Evolutionary conservation across 2,888 invertebrate species (phyloP), one percentile per base, ranked within the genome.

Genomic region (Eupithecia tripunctaria): DNA sequence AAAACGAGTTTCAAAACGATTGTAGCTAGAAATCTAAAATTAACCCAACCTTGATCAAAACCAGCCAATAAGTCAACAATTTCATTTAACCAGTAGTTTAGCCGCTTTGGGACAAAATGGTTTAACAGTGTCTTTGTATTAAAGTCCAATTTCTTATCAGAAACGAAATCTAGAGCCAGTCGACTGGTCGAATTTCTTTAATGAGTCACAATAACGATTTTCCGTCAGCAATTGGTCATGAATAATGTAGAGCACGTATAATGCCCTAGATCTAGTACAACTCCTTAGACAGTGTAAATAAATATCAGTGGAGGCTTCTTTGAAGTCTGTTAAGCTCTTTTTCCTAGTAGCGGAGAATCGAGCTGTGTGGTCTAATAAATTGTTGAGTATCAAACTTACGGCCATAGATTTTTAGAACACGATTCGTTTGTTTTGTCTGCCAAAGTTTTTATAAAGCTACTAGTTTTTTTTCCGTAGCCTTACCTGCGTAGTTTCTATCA

Each of bases 181-280:
- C 72, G 70, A 71, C 64, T 82, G 83, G 84, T 88, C 82, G 82
- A 84, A 87, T 88, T 89, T 92, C 89, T 92, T 91, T 91, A 93
- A 94, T 93, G 94, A 93, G 89, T 92, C 93, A 93, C 86, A 36
- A 84, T 91, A 92, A 91, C 91, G 90, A 93, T 91, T 93, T 93
- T 91, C 88, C 87, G 88, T 91, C 90, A 90, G 89, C 89, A 89
- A 90, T 91, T 83, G 89, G 78, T 85, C 88, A 91, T 92, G 91
- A 93, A 92, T 93, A 91, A 93, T 93, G 89, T 86, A 91, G 84
- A 84, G 80, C 86, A 85, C 85, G 86, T 84, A 86, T 74, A 73
- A 66, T 86, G 90, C 86, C 91, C 93, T 85, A 93, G 85, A 91
- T 92, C 86, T 88, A 76, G 75, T 68, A 82, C 82, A 75, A 77